These are phyloP conservation scores for Enteromius trimaculatus DNA, from an alignment of 2,797 vertebrate species.

Conservation along the genomic window DNA sequence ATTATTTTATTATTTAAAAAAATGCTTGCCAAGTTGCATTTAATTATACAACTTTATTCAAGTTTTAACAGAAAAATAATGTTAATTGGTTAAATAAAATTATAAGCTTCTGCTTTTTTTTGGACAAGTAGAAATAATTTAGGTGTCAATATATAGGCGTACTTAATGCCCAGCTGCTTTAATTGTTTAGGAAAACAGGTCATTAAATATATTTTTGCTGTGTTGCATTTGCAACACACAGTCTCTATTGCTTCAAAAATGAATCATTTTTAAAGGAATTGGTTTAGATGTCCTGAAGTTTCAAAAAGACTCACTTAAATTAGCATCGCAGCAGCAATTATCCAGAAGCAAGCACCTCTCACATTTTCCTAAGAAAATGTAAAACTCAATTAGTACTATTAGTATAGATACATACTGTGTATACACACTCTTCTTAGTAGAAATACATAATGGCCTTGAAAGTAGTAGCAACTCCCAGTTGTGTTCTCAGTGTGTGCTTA, in stretches of 20 bases:
- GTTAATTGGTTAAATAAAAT: background rate
- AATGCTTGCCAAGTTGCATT: background rate
- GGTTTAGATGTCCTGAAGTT: background rate
- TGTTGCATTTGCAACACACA: background rate
- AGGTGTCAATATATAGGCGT: background rate
- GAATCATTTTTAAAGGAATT: background rate
- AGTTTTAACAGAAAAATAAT: background rate
- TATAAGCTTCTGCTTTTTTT: too few species aligned
- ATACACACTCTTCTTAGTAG: background rate
- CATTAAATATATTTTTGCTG: background rate
- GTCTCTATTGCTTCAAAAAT: background rate
- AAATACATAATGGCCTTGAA: background rate
- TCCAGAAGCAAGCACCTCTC: background rate
- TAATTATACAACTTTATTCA: background rate
- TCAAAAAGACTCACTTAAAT: background rate
- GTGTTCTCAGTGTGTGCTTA: constrained; percentile 4
- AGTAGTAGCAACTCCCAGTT: background rate
- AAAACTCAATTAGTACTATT: background rate
- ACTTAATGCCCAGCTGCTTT: background rate
- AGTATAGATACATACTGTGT: background rate
- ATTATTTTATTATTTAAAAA: background rate
- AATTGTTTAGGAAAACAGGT: background rate
- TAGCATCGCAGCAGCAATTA: background rate
- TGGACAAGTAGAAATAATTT: background rate
- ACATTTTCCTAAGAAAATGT: background rate